Base-by-base conservation (phyloP, 2,888 invertebrate genomes). In the Aethes cnicana region DNA sequence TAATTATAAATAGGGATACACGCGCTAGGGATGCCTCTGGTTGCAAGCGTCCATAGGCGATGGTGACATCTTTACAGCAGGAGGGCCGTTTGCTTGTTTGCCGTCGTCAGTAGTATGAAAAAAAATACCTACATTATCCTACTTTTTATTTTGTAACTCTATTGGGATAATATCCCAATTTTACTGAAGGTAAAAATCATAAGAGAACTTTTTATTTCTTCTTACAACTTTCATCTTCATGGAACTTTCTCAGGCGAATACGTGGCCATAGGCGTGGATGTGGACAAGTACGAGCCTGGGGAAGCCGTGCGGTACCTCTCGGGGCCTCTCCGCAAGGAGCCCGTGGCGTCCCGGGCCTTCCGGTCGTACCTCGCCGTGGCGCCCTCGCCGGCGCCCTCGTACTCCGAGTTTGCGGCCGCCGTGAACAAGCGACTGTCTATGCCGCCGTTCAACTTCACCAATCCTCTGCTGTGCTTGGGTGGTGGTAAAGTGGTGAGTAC, bases 251-350 rank as follows among this genome's bases (percentile, higher is more conserved):
- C 79, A 95, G 96, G 97, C n/a, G 96, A 97, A 74, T 98, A 98
- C 75, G 97, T 96, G 74, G 97, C 97, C 1, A 94, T 98, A 14
- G 98, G 98, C 3, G 95, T 98, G 4, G 96, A 97, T 70, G 93
- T 96, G 8, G 96, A 96, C 62, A 95, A 96, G 67, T 98, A 97
- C 81, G 95, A 97, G 68, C 84, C 92, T 1, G 90, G 92, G 14
- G 92, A 94, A 53, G 96, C 97, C 0, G 92, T 93, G 37, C 94
- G 94, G 61, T 97, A 97, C 81, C 89, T 97, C 16, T 91, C 94
- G 42, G 97, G 96, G 7, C 91, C 96, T 2, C 84, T 96, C 23
- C 89, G 92, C 42, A 93, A 94, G 56, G 91, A 92, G 55, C 83
- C 86, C 0, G 90, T 93, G 36, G 84, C 91, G 0, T 84, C 94